Conservation (phyloP, 2,797 vertebrate genomes). For the Yasuhikotakia modesta region DNA sequence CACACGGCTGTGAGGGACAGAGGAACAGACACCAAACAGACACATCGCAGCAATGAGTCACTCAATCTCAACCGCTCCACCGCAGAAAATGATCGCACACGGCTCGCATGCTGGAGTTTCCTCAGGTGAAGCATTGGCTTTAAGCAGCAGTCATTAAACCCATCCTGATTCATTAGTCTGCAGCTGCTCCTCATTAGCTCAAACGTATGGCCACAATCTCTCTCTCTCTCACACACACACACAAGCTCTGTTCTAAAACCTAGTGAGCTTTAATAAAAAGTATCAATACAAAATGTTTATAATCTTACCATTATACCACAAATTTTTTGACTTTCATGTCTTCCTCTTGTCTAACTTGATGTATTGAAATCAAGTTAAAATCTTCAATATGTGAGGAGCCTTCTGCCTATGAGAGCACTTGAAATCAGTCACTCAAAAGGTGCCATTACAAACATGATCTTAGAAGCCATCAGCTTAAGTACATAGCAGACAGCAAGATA, state of each 20-base stretch:
- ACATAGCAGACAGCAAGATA: no score
- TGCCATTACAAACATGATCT: no score
- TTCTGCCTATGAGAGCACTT: no score
- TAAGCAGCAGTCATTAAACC: constrained; percentile 68
- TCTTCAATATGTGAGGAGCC: no score
- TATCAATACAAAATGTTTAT: no score
- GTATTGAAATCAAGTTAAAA: no score
- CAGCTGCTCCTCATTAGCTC: constrained; percentile 68
- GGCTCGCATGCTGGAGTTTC: constrained; percentile 44
- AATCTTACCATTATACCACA: no score
- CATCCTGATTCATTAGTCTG: constrained; percentile 66
- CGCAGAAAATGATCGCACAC: constrained; percentile 19
- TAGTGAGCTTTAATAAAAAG: neutral
- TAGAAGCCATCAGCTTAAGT: no score
- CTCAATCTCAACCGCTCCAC: constrained; percentile 60
- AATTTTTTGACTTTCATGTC: no score
- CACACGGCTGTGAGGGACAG: constrained; percentile 55
- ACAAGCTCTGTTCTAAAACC: neutral
- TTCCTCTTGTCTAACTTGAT: no score
- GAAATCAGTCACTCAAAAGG: no score
- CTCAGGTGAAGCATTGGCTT: constrained; percentile 57
- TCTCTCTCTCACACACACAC: constrained; percentile 27
- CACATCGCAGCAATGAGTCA: constrained; percentile 57
- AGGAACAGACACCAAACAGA: constrained; percentile 55
- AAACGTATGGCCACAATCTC: constrained; percentile 33